A percentile compares a stretch with the other conserved stretches of the same genome.
Conservation (phyloP, 53 echinoderm and acorn worm genomes). For the Henricia sp. region DNA sequence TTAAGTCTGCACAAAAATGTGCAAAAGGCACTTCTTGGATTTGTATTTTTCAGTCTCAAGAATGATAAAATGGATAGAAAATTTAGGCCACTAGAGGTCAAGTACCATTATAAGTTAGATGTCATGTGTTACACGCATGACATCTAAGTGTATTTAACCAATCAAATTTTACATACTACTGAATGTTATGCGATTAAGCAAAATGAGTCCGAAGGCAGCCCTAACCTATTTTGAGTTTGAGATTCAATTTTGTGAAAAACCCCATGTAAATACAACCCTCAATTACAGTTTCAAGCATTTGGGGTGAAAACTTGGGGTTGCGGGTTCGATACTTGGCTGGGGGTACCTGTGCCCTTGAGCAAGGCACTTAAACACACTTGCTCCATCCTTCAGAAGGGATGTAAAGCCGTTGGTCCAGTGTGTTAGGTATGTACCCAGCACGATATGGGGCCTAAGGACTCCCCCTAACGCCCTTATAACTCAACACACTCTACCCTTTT, state of each 20-base stretch:
- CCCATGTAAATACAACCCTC: no score
- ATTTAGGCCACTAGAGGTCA: slow-evolving; percentile 54
- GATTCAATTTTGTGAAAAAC: neutral
- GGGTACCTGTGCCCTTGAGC: no score
- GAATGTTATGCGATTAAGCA: neutral
- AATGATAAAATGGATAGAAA: slow-evolving; percentile 41
- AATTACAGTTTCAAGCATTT: no score
- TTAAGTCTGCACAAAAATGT: slow-evolving; percentile 44
- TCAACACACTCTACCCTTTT: no score
- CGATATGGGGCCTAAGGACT: no score
- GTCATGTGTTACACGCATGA: slow-evolving; percentile 1
- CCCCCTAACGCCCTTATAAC: no score
- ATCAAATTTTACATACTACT: neutral
- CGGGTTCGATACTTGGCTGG: no score
- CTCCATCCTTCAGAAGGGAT: no score
- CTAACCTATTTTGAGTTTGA: neutral
- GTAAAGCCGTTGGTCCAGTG: no score
- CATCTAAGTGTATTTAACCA: neutral
- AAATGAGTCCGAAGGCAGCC: neutral
- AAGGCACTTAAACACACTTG: no score
- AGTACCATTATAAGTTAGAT: slow-evolving; percentile 6
- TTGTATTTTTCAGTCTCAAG: neutral
- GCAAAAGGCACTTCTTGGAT: slow-evolving; percentile 49
- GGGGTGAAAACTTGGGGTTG: no score
- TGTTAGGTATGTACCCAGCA: no score